A percentile compares a stretch with the other conserved stretches of the same genome.
Evolutionary conservation across 2,888 invertebrate species (phyloP).

Genomic region (Venustoraphidia nigricollis): DNA sequence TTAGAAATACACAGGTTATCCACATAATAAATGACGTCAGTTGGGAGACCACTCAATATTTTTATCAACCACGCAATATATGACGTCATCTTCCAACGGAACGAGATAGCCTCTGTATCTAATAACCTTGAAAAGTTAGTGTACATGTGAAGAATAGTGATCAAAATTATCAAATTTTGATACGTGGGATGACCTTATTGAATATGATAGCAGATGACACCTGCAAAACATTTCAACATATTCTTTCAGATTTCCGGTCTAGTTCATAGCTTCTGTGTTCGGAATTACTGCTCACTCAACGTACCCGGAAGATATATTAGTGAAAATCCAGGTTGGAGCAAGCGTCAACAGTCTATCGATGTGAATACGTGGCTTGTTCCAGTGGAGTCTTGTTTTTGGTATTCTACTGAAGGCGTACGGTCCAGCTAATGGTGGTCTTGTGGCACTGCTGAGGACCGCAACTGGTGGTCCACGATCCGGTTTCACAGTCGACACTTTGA

Average conservation of each 20-base stretch:
- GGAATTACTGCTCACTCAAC: conserved; percentile 11
- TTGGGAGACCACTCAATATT: no score
- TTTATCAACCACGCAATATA: no score
- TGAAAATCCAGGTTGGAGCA: conserved; percentile 64
- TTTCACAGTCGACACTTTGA: conserved; percentile 22
- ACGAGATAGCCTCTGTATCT: no score
- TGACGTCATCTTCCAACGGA: no score
- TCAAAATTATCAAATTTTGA: no score
- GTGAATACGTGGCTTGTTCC: conserved; percentile 67
- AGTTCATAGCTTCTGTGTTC: background rate
- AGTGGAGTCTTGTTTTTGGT: conserved; percentile 54
- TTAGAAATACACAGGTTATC: no score
- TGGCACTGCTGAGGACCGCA: conserved; percentile 30
- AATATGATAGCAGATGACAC: no score
- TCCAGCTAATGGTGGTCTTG: conserved; percentile 68
- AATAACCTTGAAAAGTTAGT: no score
- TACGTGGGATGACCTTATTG: no score
- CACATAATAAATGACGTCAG: no score
- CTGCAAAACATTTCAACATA: no score
- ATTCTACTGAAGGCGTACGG: conserved; percentile 83
- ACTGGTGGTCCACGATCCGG: conserved; percentile 22
- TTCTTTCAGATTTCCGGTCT: background rate
- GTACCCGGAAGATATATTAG: conserved; percentile 67
- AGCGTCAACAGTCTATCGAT: conserved; percentile 49
- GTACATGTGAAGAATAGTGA: no score